These are phyloP conservation scores for Cerceris rybyensis DNA, from an alignment of 2,888 invertebrate genomes.

Conservation along the genomic window DNA sequence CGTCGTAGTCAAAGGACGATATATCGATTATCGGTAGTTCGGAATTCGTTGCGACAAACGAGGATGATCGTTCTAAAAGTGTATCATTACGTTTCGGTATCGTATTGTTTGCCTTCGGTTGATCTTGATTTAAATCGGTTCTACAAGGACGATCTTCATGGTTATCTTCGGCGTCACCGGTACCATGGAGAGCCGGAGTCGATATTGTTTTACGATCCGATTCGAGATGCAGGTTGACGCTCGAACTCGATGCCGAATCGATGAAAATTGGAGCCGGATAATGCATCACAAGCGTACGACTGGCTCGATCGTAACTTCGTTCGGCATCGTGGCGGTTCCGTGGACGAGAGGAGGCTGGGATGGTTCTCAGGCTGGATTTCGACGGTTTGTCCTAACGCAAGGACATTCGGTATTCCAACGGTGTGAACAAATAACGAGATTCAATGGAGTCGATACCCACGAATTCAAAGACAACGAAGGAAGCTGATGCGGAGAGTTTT, in stretches of 20 bases:
- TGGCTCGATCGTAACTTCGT: slow-evolving; percentile 14
- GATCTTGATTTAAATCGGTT: neutral
- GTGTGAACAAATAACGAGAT: slow-evolving; percentile 22
- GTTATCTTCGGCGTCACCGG: slow-evolving; percentile 19
- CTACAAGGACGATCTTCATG: neutral
- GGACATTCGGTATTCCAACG: slow-evolving; percentile 28
- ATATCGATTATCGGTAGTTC: slow-evolving; percentile 68
- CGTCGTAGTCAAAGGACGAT: slow-evolving; percentile 69
- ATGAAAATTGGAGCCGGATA: slow-evolving; percentile 61
- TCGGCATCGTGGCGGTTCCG: neutral
- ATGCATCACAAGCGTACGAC: slow-evolving; percentile 67
- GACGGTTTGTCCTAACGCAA: slow-evolving; percentile 30
- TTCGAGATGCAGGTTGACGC: slow-evolving; percentile 53
- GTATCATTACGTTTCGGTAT: slow-evolving; percentile 24
- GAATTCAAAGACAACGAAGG: slow-evolving; percentile 11
- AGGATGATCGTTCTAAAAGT: slow-evolving; percentile 62
- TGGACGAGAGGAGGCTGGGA: too few species aligned
- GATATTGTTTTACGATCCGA: slow-evolving; percentile 63
- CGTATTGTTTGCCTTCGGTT: neutral
- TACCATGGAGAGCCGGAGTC: slow-evolving; percentile 59
- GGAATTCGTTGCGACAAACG: slow-evolving; percentile 60
- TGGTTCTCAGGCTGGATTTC: slow-evolving; percentile 2
- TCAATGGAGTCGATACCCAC: slow-evolving; percentile 22
- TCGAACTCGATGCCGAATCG: slow-evolving; percentile 70
- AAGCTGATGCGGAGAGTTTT: slow-evolving; percentile 18